Evolutionary conservation across 2,888 invertebrate species (phyloP), one percentile per base, ranked within the genome.

Genomic region (Ochropacha duplaris): DNA sequence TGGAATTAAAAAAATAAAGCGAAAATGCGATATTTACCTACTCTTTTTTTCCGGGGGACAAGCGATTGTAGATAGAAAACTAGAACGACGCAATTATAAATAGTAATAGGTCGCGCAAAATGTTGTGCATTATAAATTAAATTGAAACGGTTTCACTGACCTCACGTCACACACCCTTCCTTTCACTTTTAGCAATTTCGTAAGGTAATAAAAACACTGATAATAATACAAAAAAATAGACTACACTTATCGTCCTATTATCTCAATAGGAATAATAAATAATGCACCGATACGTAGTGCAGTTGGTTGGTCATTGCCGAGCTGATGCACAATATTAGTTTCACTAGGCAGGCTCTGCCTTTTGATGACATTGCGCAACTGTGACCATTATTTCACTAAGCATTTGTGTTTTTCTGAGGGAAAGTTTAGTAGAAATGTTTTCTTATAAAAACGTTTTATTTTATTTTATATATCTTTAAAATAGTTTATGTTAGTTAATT

Each of bases 311-410:
- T 34, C 34, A 12, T 12, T 14, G n/a, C 14, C n/a, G n/a, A n/a
- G n/a, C n/a, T n/a, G 36, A 36, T 36, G 36, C 6, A 68, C 74
- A 60, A 69, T 65, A 73, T 67, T 65, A 64, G 71, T 77, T 77
- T 77, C 77, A 69, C 77, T 71, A n/a, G 60, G n/a, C 28, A 9
- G 28, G 9, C 5, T 8, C 12, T 31, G 12, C 31, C 12, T 12
- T 44, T 49, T 24, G 56, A 57, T 55, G 61, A 36, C 51, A 22
- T 19, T 19, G 44, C 19, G n/a, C 44, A 44, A 44, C 5, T 44
- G 44, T 44, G 44, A 6, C 44, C 44, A 44, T 19, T 39, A 39
- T 39, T 44, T 44, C 19, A 44, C 16, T 19, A 9, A 0, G 3
- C 3, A 1, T 16, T 2, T 9, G n/a, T 19, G 19, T 44, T 44